Conservation (phyloP, 2,797 vertebrate species). For the Acrossocheilus fasciatus region DNA sequence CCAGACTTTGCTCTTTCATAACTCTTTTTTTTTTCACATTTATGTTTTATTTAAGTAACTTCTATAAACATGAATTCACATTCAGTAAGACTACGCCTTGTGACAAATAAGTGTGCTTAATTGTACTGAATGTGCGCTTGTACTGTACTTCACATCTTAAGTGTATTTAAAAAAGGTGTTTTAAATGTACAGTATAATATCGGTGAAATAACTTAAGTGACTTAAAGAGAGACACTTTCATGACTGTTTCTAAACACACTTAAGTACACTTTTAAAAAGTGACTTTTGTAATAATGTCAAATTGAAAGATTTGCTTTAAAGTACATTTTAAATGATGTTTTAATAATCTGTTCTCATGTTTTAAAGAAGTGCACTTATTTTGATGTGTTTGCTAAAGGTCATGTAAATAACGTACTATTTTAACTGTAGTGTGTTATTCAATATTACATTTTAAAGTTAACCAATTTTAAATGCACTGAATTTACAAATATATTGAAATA, state of each 20-base stretch:
- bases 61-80: no score
- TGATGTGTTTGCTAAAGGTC: not conserved
- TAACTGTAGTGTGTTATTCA: not conserved
- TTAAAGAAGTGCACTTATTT: not conserved
- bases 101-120: no score
- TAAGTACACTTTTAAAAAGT: not conserved
- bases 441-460: not conserved
- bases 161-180: no score
- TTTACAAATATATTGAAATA: not conserved
- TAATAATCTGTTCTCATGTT: not conserved
- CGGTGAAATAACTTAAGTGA: not conserved
- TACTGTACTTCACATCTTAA: no score
- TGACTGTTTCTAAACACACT: not conserved
- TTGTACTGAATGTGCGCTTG: not conserved
- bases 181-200: not conserved
- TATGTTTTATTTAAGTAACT: no score
- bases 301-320: not conserved
- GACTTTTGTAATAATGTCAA: not conserved
- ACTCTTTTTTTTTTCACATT: no score
- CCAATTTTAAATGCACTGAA: not conserved
- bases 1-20: no score
- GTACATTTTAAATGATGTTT: not conserved
- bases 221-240: not conserved
- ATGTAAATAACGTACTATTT: not conserved
- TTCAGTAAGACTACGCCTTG: no score